phyloP scores from a whole-genome alignment of 2,113 vertebrate species.

The Pachypanchax playfairii region DNA sequence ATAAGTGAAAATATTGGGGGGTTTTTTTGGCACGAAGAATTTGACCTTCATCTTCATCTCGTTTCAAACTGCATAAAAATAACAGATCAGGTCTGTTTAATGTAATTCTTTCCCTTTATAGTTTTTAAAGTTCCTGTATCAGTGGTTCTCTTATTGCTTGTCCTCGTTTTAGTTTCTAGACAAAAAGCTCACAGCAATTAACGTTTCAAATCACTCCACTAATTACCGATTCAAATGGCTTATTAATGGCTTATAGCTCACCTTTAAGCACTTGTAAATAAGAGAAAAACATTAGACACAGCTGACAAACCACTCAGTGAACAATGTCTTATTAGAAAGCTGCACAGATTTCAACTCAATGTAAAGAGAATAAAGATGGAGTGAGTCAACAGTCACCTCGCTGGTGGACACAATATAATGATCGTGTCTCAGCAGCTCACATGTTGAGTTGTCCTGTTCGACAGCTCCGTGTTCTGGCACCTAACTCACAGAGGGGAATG shows the following conservation, averaged over 20 bases:
- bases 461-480: conserved; percentile 28
- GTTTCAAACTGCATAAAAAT: not conserved
- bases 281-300: not conserved
- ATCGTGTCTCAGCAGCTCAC: conserved; percentile 23
- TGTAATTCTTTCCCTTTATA: not conserved
- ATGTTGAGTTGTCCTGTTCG: conserved; percentile 48
- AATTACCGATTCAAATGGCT: not conserved
- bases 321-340: not conserved
- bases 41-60: not conserved
- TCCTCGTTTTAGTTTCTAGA: not conserved
- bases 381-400: conserved; percentile 15
- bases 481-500: conserved; percentile 50
- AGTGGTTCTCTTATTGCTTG: not conserved
- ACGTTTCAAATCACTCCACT: not conserved
- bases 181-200: not conserved
- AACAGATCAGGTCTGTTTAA: not conserved
- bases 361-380: not conserved
- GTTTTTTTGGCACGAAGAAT: too few species aligned
- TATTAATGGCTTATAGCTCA: not conserved
- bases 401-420: conserved; percentile 37
- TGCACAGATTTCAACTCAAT: conserved; percentile 4
- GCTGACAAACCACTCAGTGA: not conserved
- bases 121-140: not conserved
- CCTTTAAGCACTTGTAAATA: conserved; percentile 2
- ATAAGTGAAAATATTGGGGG: not conserved